phyloP scores from a whole-genome alignment of 2,113 vertebrate species.

The Eublepharis macularius region DNA sequence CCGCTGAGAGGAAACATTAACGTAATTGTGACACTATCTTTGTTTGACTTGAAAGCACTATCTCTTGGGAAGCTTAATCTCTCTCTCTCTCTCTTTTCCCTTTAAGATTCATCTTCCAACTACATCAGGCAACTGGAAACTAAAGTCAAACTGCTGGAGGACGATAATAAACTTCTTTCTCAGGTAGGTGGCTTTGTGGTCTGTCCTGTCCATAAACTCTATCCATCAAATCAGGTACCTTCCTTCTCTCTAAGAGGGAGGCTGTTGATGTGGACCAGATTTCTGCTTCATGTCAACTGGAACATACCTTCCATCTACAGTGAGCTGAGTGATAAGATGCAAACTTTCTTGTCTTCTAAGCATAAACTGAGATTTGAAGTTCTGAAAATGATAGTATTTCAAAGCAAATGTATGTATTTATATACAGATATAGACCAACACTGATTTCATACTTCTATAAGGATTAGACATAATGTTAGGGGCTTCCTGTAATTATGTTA shows the following conservation, averaged over 20 bases:
- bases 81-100: conserved; percentile 32
- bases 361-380: not conserved
- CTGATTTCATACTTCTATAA: too few relatives aligned
- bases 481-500: too few relatives aligned
- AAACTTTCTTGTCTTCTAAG: not conserved
- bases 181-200: conserved; percentile 81
- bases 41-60: not conserved
- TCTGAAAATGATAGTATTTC: too few relatives aligned
- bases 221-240: not conserved
- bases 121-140: conserved; percentile 94
- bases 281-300: not conserved
- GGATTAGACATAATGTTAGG: too few relatives aligned
- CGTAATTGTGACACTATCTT: conserved; percentile 4
- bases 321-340: too few relatives aligned
- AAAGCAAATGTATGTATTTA: too few relatives aligned
- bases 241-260: not conserved
- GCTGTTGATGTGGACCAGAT: not conserved
- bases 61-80: conserved; percentile 28
- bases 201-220: not conserved
- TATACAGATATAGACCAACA: too few relatives aligned
- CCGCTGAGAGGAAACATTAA: not conserved
- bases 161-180: conserved; percentile 88
- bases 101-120: conserved; percentile 88
- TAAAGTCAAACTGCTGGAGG: conserved; percentile 91
- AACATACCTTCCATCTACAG: not conserved